Base-by-base conservation (phyloP, 2,797 vertebrate species). In the Ceryle rudis region DNA sequence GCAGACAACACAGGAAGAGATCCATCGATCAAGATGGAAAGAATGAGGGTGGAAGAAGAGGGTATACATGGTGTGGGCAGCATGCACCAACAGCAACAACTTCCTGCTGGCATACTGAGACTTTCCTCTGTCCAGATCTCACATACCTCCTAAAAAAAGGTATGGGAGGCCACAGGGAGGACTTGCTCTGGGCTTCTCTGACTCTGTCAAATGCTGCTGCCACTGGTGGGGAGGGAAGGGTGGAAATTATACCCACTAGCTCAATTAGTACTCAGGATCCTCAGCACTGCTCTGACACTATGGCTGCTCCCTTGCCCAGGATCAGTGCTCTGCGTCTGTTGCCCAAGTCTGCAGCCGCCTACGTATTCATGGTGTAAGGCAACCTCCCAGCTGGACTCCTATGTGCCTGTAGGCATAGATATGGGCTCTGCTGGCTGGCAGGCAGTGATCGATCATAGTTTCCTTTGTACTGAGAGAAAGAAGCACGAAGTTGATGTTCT, bases 331-430 rank as follows among this genome's bases (percentile, higher is more conserved):
- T n/a, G 15, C 17, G 19, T 23, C 65, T 67, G 18, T n/a, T 16
- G 4, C 46, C 9, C 25, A 35, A 13, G 4, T 18, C 62, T n/a
- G 37, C 2, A 3, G 35, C 31, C 79, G 19, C 49, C 33, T 31
- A 44, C 10, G 5, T 72, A 5, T 19, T 31, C 5, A 23, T 31
- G 16, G 18, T 29, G 20, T n/a, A 14, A 72, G 44, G n/a, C 55
- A 85, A 22, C 28, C 17, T 81, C 25, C 4, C 16, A 37, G 13
- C 7, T 19, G 64, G 20, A 37, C 8, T 58, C 5, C 7, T 19
- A 25, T 5, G 11, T 55, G 8, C 31, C 25, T 1, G 0, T 16
- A 21, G 25, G 19, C 35, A 28, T 6, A 37, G 37, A 28, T 9
- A 15, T 22, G n/a, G 54, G 29, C 28, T 51, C 18, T 51, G n/a